These are phyloP conservation scores for Clistopyga incitator DNA, from an alignment of 2,888 invertebrate genomes.

Conservation along the genomic window DNA sequence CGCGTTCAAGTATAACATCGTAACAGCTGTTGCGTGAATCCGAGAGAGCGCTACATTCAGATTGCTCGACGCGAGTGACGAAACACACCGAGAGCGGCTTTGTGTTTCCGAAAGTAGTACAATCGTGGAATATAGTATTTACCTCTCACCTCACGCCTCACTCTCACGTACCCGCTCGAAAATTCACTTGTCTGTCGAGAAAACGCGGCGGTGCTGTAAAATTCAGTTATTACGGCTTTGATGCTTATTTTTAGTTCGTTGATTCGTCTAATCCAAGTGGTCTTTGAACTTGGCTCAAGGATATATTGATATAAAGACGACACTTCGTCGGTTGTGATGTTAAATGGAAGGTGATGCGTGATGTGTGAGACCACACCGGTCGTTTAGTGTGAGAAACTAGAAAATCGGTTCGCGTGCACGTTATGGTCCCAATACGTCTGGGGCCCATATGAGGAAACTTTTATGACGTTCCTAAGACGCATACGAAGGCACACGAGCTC, in stretches of 20 bases:
- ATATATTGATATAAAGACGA: conserved; percentile 37
- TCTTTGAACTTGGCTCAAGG: conserved; percentile 42
- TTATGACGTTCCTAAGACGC: conserved; percentile 57
- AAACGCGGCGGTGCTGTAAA: conserved; percentile 41
- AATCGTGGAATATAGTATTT: conserved; percentile 49
- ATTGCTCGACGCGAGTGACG: conserved; percentile 54
- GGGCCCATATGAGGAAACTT: conserved; percentile 57
- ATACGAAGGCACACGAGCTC: conserved; percentile 48
- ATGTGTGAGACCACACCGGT: conserved; percentile 54
- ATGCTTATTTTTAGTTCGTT: conserved; percentile 5
- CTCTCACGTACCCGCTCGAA: conserved; percentile 16
- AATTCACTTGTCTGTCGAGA: neutral
- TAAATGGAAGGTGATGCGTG: conserved; percentile 48
- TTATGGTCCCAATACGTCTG: conserved; percentile 49
- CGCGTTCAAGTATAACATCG: conserved; percentile 59
- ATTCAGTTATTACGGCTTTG: conserved; percentile 36
- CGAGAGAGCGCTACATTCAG: conserved; percentile 37
- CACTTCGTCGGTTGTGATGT: conserved; percentile 33
- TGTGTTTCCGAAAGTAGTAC: conserved; percentile 54
- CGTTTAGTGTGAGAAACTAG: conserved; percentile 60
- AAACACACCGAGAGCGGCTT: conserved; percentile 39
- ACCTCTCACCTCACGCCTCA: conserved; percentile 24
- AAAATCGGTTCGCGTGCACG: conserved; percentile 60
- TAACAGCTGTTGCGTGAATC: conserved; percentile 64
- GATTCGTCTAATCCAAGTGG: conserved; percentile 19